Evolutionary conservation across 2,113 vertebrate species (phyloP).

Genomic region (Cnemophilus loriae): DNA sequence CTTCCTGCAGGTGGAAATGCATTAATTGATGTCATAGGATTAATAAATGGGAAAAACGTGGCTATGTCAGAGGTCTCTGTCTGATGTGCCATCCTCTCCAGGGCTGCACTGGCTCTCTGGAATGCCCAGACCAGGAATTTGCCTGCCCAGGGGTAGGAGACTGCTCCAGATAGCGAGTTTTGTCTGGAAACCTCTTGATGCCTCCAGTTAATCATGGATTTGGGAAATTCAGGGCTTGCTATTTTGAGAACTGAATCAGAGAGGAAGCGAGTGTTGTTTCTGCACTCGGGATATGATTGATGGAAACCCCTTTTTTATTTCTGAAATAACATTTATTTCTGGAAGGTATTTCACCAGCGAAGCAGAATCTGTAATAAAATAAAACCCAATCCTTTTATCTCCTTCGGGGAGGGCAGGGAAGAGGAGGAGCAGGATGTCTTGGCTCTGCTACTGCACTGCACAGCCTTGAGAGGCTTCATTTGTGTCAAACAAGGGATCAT

Average conservation of each 20-base stretch:
- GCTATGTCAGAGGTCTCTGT: neutral
- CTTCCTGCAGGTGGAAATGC: neutral
- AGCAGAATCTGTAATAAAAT: neutral
- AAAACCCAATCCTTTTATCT: neutral
- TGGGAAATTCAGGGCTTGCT: neutral
- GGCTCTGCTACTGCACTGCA: neutral
- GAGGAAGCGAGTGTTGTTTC: neutral
- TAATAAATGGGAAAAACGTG: neutral
- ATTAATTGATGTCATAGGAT: neutral
- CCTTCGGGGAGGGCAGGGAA: neutral
- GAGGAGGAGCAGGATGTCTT: neutral
- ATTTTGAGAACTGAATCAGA: neutral
- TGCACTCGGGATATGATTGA: neutral
- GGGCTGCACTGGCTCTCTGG: neutral
- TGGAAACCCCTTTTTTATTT: neutral
- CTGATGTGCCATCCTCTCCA: accelerated
- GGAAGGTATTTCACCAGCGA: neutral
- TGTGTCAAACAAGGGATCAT: neutral
- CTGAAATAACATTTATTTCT: neutral
- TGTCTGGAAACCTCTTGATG: neutral
- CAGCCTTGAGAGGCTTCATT: neutral
- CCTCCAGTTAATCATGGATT: neutral
- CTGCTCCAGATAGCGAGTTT: accelerated
- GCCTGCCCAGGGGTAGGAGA: neutral
- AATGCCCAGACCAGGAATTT: neutral